Percentiles rank a stretch among this genome's conserved stretches.
phyloP scores from a whole-genome alignment of 2,113 vertebrate genomes.

The Enhydra lutris region DNA sequence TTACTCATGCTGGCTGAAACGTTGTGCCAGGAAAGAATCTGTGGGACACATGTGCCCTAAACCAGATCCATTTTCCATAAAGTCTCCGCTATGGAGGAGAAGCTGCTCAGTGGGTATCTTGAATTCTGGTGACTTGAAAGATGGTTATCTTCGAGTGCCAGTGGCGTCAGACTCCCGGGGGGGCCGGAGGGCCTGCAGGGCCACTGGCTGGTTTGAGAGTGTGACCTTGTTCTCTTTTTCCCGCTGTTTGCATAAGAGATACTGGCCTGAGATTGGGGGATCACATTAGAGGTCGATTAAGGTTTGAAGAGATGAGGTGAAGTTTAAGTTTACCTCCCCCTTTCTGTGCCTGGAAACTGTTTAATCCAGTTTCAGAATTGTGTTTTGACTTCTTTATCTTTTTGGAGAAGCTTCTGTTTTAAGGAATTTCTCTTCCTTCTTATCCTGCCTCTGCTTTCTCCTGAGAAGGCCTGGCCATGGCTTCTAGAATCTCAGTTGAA shows the following conservation, averaged over 20 bases:
- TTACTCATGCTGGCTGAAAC: background rate
- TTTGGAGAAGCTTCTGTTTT: constrained; percentile 80
- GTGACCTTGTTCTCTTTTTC: background rate
- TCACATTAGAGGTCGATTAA: background rate
- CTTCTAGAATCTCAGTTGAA: constrained; percentile 45
- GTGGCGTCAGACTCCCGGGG: background rate
- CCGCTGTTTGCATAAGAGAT: background rate
- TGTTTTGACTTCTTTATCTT: constrained; percentile 76
- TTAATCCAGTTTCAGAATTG: constrained; percentile 68
- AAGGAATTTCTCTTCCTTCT: constrained; percentile 78
- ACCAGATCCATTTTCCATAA: background rate
- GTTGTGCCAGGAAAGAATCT: background rate
- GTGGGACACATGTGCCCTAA: background rate
- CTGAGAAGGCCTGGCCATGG: constrained; percentile 7
- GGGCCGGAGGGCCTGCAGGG: background rate
- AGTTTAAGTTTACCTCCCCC: background rate
- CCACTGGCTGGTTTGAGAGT: background rate
- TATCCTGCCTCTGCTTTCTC: background rate
- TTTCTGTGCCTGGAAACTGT: constrained; percentile 41
- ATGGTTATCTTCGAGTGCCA: background rate
- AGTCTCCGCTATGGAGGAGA: background rate
- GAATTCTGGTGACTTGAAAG: constrained; percentile 2
- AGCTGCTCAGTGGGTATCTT: background rate
- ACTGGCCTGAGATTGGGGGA: background rate
- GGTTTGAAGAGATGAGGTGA: background rate